A percentile compares a stretch with the other conserved stretches of the same genome.
phyloP scores from a whole-genome alignment of 2,888 invertebrate genomes.

The Lepidochitona cinerea region DNA sequence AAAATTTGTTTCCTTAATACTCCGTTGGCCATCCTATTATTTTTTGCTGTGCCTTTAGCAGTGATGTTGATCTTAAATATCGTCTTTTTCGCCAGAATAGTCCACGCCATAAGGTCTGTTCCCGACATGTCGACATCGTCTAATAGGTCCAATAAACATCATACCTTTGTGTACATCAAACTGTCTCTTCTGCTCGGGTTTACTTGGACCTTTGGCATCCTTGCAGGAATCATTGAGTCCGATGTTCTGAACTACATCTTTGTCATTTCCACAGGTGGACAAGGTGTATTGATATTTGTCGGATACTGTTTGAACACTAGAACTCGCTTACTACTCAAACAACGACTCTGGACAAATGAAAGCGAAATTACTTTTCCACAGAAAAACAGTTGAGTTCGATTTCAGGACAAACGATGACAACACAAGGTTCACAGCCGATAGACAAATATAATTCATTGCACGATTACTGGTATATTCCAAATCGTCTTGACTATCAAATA shows the following conservation, averaged over 20 bases:
- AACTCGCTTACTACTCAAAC: neutral
- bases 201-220: slow-evolving; percentile 13
- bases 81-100: slow-evolving; percentile 11
- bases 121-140: neutral
- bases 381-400: too few relatives aligned
- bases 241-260: slow-evolving; percentile 12
- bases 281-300: slow-evolving; percentile 17
- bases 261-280: slow-evolving; percentile 9
- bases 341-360: too few relatives aligned
- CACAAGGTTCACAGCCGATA: too few relatives aligned
- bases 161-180: slow-evolving; percentile 8
- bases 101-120: neutral
- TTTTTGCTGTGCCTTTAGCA: slow-evolving; percentile 14
- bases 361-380: too few relatives aligned
- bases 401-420: too few relatives aligned
- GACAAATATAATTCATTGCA: too few relatives aligned
- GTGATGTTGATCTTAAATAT: neutral
- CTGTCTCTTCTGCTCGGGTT: slow-evolving; percentile 15
- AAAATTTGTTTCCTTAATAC: slow-evolving; percentile 11
- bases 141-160: neutral
- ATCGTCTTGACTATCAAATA: too few relatives aligned
- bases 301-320: neutral
- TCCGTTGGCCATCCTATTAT: neutral
- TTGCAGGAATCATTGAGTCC: neutral
- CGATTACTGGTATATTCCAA: too few relatives aligned